Evolutionary conservation across 2,113 vertebrate species (phyloP).

Genomic region (Elephas maximus): DNA sequence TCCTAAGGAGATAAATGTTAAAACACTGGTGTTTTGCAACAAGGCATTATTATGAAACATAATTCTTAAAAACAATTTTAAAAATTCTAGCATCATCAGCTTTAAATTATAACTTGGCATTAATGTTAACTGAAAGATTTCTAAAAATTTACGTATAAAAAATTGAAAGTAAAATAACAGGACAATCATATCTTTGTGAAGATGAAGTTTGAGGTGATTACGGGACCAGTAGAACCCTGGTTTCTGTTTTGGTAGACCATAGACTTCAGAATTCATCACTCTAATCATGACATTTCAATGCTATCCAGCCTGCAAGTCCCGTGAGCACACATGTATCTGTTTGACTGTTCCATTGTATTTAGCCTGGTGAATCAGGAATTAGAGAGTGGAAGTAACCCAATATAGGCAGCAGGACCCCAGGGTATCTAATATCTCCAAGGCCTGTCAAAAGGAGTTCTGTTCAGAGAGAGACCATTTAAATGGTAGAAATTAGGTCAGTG

Average conservation of each 20-base stretch:
- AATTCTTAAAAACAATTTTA: neutral
- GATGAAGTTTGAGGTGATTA: neutral
- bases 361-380: constrained; percentile 30
- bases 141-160: neutral
- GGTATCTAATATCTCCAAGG: neutral
- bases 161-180: neutral
- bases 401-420: neutral
- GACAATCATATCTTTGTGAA: neutral
- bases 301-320: neutral
- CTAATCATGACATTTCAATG: neutral
- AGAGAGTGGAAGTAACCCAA: neutral
- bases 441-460: neutral
- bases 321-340: neutral
- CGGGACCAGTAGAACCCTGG: neutral
- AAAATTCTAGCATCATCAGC: neutral
- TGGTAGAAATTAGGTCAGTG: constrained; percentile 38
- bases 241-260: neutral
- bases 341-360: constrained; percentile 10
- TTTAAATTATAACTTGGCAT: neutral
- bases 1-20: neutral
- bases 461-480: neutral
- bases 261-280: neutral
- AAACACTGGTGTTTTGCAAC: neutral
- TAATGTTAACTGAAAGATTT: neutral
- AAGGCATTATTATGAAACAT: neutral